Evolutionary conservation across 2,113 vertebrate species (phyloP).

Genomic region (Drymodes brunneopygia): DNA sequence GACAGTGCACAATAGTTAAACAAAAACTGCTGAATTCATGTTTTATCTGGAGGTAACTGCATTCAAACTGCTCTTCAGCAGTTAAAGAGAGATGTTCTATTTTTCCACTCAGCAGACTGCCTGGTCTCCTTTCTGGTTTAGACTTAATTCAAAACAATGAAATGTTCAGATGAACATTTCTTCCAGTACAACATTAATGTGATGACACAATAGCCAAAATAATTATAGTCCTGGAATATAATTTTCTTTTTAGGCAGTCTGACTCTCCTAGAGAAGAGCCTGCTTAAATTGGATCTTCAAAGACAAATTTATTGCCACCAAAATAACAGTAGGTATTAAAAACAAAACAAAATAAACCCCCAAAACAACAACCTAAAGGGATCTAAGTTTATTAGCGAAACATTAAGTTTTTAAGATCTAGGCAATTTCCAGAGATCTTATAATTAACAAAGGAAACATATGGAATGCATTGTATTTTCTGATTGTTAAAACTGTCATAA

Average conservation of each 20-base stretch:
- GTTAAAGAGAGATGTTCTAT: neutral
- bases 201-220: constrained; percentile 35
- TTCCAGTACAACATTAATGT: neutral
- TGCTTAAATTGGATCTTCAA: constrained; percentile 46
- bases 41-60: neutral
- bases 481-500: constrained; percentile 38
- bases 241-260: constrained; percentile 8
- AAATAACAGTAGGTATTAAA: constrained; percentile 18
- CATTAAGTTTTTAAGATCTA: constrained; percentile 37
- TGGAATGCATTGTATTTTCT: constrained; percentile 10
- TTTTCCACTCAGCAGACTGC: neutral
- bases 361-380: neutral
- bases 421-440: constrained; percentile 18
- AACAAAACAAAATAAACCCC: neutral
- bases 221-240: constrained; percentile 14
- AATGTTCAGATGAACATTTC: neutral
- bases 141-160: neutral
- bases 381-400: constrained; percentile 41
- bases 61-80: neutral
- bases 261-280: neutral
- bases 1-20: neutral
- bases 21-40: neutral
- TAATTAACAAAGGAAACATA: constrained; percentile 39
- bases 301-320: constrained; percentile 23
- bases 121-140: neutral